phyloP scores from a whole-genome alignment of 2,888 invertebrate genomes.

The Synergus itoensis region DNA sequence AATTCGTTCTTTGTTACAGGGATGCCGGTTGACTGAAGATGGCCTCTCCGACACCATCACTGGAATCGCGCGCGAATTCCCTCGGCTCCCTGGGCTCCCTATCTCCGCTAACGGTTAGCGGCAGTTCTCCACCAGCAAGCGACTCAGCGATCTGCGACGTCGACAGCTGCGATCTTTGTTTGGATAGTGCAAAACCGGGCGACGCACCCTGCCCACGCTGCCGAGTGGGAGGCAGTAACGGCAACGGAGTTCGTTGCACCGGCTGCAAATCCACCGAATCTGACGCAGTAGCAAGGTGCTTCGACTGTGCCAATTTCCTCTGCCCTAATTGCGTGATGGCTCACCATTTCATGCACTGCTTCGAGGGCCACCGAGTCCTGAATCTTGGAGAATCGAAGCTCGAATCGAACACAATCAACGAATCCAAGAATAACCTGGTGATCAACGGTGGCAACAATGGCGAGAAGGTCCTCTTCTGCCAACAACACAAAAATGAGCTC shows the following conservation, averaged over 20 bases:
- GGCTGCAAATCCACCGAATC: conserved; percentile 97
- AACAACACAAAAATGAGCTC: conserved; percentile 93
- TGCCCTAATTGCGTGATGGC: conserved; percentile 99
- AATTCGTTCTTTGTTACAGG: conserved; percentile 82
- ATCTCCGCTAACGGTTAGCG: conserved; percentile 90
- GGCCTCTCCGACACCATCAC: conserved; percentile 95
- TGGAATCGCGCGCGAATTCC: conserved; percentile 96
- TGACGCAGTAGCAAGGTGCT: conserved; percentile 96
- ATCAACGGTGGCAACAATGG: conserved; percentile 79
- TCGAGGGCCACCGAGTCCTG: conserved; percentile 96
- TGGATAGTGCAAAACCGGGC: conserved; percentile 73
- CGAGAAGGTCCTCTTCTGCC: conserved; percentile 87
- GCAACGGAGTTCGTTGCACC: conserved; percentile 88
- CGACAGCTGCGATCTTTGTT: conserved; percentile 77
- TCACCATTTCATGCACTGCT: conserved; percentile 99
- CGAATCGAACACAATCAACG: conserved; percentile 54
- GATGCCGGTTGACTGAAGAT: conserved; percentile 95
- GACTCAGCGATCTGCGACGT: conserved; percentile 89
- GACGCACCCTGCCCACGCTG: conserved; percentile 75
- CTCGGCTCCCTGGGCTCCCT: conserved; percentile 88
- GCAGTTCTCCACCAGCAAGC: conserved; percentile 92
- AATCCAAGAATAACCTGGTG: conserved; percentile 70
- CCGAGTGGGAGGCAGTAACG: conserved; percentile 80
- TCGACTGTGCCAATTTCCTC: conserved; percentile 97
- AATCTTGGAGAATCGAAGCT: conserved; percentile 84